phyloP scores from a whole-genome alignment of 92 coral and sea anemone species.

The Heteractis magnifica region DNA sequence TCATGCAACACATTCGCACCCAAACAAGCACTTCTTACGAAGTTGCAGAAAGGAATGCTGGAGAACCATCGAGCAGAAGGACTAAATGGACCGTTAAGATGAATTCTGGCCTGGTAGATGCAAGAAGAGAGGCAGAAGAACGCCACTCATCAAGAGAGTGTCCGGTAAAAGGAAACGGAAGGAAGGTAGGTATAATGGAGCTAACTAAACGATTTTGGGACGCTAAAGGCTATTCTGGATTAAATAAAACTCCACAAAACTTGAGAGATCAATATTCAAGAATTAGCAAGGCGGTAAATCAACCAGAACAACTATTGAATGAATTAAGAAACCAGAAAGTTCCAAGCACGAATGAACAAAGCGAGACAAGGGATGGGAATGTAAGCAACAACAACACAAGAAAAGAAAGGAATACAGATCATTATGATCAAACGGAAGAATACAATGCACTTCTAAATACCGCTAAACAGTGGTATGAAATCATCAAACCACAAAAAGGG shows the following conservation, averaged over 20 bases:
- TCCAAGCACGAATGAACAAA: too few relatives aligned
- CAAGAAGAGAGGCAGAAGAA: slow-evolving; percentile 5
- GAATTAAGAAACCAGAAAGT: slow-evolving; percentile 7
- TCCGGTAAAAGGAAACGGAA: slow-evolving; percentile 15
- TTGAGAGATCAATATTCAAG: slow-evolving; percentile 39
- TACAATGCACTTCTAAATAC: too few relatives aligned
- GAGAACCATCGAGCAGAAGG: too few relatives aligned
- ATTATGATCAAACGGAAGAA: too few relatives aligned
- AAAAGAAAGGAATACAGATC: neutral
- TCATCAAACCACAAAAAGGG: too few relatives aligned
- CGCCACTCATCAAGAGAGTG: slow-evolving; percentile 17
- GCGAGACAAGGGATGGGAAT: too few relatives aligned
- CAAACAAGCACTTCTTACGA: neutral
- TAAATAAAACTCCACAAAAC: slow-evolving; percentile 26
- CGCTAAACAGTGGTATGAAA: neutral
- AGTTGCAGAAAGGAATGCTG: too few relatives aligned
- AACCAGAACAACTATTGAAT: slow-evolving; percentile 20
- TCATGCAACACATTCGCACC: slow-evolving; percentile 1
- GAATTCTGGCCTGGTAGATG: slow-evolving; percentile 13
- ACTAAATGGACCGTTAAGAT: slow-evolving; percentile 24
- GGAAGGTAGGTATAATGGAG: slow-evolving; percentile 22
- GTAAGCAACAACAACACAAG: too few relatives aligned
- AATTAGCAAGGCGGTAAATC: slow-evolving; percentile 20
- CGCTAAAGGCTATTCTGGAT: slow-evolving; percentile 25
- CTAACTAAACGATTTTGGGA: slow-evolving; percentile 28